Percentiles rank a stretch among this genome's conserved stretches.
phyloP scores from a whole-genome alignment of 2,888 invertebrate genomes.

The Neuroscelio doddi region DNA sequence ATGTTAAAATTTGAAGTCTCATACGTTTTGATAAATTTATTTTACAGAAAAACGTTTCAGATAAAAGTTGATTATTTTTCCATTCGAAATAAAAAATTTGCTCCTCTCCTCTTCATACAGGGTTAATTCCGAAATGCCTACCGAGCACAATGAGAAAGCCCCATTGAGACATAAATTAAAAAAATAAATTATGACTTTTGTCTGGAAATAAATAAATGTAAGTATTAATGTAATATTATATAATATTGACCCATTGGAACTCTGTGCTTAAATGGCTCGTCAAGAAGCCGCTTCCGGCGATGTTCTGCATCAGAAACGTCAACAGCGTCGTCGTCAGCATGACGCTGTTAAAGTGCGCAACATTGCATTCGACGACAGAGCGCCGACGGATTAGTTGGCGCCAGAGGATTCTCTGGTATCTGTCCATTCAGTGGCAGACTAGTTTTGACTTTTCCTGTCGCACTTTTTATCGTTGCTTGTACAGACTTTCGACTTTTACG shows the following conservation, averaged over 20 bases:
- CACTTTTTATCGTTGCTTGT: conserved; percentile 5
- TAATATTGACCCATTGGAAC: not conserved
- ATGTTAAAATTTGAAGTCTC: too few relatives aligned
- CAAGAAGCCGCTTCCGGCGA: conserved; percentile 58
- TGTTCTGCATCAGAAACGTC: conserved; percentile 46
- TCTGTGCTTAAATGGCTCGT: conserved; percentile 48
- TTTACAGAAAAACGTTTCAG: too few relatives aligned
- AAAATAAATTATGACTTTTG: too few relatives aligned
- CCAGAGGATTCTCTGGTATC: conserved; percentile 49
- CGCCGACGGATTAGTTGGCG: conserved; percentile 55
- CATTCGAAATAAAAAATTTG: too few relatives aligned
- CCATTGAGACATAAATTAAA: too few relatives aligned
- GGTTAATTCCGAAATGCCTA: too few relatives aligned
- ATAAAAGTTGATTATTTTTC: too few relatives aligned
- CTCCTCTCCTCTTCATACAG: too few relatives aligned
- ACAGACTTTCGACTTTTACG: conserved; percentile 8
- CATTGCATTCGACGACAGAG: conserved; percentile 39
- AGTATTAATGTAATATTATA: too few relatives aligned
- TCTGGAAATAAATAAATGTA: too few relatives aligned
- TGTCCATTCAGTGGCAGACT: conserved; percentile 35
- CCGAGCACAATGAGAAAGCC: too few relatives aligned
- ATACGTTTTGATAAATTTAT: too few relatives aligned
- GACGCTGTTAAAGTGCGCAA: conserved; percentile 36
- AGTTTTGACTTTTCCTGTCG: conserved; percentile 27
- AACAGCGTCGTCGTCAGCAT: conserved; percentile 29